Conservation (phyloP, 2,888 invertebrate genomes). For the Hypolimnas misippus region DNA sequence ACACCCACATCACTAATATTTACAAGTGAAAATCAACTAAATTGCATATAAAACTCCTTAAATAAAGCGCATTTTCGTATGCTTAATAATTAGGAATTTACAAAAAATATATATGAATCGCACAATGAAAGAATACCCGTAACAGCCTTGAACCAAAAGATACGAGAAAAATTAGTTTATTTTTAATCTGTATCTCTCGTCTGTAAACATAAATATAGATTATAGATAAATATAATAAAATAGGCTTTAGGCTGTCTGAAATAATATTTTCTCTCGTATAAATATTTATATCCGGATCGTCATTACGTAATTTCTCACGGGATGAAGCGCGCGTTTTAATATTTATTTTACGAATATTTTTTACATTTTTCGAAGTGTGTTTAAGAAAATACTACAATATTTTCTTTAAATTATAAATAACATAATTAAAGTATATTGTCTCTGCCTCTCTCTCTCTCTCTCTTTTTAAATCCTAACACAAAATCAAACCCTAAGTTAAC, state of each 20-base stretch:
- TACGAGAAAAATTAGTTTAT: slow-evolving; percentile 27
- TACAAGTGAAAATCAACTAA: slow-evolving; percentile 17
- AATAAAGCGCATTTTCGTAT: slow-evolving; percentile 22
- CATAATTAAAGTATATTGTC: too few species aligned
- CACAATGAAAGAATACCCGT: slow-evolving; percentile 34
- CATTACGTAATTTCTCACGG: slow-evolving; percentile 22
- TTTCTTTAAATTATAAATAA: too few species aligned
- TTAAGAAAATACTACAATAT: not conserved
- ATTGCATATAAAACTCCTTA: not conserved
- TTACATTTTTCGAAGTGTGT: too few species aligned
- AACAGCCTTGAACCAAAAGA: slow-evolving; percentile 38
- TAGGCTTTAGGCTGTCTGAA: not conserved
- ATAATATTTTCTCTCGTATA: not conserved
- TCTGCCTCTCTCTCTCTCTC: too few species aligned
- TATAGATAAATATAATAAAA: slow-evolving; percentile 5
- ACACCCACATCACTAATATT: slow-evolving; percentile 32
- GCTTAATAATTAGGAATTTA: slow-evolving; percentile 18
- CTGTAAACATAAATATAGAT: slow-evolving; percentile 14
- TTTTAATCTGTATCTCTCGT: slow-evolving; percentile 17
- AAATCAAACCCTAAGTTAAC: too few species aligned
- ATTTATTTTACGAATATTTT: not conserved
- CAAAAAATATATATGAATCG: slow-evolving; percentile 33
- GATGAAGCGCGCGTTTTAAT: not conserved
- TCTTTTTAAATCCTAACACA: too few species aligned
- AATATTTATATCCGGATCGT: not conserved